These are phyloP conservation scores for Marronus borbonicus DNA, from an alignment of 2,888 invertebrate genomes.

Conservation along the genomic window DNA sequence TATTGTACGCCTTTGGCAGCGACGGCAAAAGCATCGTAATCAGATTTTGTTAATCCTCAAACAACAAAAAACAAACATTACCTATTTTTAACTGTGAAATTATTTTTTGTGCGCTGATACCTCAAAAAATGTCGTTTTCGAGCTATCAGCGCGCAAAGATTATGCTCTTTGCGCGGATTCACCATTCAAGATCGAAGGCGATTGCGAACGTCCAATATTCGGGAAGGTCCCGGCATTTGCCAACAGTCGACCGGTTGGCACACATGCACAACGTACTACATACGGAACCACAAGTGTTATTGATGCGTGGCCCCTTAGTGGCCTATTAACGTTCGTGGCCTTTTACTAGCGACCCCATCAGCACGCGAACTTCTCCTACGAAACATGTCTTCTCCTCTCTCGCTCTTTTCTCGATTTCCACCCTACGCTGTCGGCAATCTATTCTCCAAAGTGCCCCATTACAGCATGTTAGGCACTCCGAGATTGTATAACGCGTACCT, in stretches of 20 bases:
- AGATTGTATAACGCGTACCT: conserved; percentile 27
- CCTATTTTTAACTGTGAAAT: no score
- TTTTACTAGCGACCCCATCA: conserved; percentile 54
- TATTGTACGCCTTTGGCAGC: no score
- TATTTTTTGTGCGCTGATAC: no score
- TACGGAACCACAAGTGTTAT: conserved; percentile 56
- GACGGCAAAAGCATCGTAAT: no score
- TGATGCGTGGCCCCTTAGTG: conserved; percentile 59
- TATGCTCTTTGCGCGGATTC: neutral
- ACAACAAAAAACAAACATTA: no score
- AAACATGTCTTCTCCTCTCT: conserved; percentile 34
- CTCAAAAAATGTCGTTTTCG: no score
- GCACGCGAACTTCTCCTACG: conserved; percentile 29
- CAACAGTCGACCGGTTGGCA: conserved; percentile 18
- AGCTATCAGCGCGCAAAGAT: no score
- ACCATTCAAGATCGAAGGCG: conserved; percentile 1
- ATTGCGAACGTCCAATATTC: conserved; percentile 14
- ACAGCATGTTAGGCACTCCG: conserved; percentile 35
- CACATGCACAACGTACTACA: conserved; percentile 19
- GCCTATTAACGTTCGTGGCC: conserved; percentile 57
- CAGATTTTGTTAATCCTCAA: no score
- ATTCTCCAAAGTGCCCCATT: conserved; percentile 42
- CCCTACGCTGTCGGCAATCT: neutral
- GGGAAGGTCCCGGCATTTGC: conserved; percentile 23
- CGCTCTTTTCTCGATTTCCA: conserved; percentile 42